phyloP scores from a whole-genome alignment of 2,797 vertebrate genomes.

The Falco biarmicus region DNA sequence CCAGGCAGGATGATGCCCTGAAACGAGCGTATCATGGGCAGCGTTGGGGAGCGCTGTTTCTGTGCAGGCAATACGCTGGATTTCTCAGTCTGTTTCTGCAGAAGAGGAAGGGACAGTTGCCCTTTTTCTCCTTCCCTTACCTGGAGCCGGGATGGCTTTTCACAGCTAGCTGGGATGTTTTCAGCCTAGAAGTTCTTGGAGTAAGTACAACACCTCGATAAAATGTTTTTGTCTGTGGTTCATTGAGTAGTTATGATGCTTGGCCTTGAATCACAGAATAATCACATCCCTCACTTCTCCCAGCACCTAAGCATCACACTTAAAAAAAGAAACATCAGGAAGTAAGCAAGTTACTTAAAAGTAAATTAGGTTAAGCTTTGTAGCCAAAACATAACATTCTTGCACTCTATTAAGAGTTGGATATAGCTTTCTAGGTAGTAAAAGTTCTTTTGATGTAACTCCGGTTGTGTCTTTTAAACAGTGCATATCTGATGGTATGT shows the following conservation, averaged over 20 bases:
- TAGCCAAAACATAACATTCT: slow-evolving; percentile 73
- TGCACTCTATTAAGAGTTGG: slow-evolving; percentile 62
- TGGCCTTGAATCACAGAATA: slow-evolving; percentile 54
- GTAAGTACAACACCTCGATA: slow-evolving; percentile 6
- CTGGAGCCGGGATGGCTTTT: slow-evolving; percentile 11
- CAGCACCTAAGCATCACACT: slow-evolving; percentile 16
- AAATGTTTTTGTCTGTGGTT: slow-evolving; percentile 37
- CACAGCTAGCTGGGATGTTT: not conserved
- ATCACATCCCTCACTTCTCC: not conserved
- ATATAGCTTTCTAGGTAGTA: slow-evolving; percentile 61
- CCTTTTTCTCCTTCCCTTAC: not conserved
- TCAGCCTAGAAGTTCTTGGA: slow-evolving; percentile 33
- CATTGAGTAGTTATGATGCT: slow-evolving; percentile 35
- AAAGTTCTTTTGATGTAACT: slow-evolving; percentile 58
- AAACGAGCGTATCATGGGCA: accelerated
- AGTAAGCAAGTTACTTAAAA: slow-evolving; percentile 73
- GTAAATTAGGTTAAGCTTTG: slow-evolving; percentile 69
- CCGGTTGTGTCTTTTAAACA: not conserved
- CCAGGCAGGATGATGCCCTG: not conserved
- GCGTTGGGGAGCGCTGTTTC: accelerated
- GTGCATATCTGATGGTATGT: not conserved
- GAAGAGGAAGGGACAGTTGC: not conserved
- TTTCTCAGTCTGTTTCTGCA: not conserved
- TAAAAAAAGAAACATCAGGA: slow-evolving; percentile 65
- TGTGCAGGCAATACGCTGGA: not conserved